phyloP scores from a whole-genome alignment of 2,113 vertebrate species.

The Percina caprodes region DNA sequence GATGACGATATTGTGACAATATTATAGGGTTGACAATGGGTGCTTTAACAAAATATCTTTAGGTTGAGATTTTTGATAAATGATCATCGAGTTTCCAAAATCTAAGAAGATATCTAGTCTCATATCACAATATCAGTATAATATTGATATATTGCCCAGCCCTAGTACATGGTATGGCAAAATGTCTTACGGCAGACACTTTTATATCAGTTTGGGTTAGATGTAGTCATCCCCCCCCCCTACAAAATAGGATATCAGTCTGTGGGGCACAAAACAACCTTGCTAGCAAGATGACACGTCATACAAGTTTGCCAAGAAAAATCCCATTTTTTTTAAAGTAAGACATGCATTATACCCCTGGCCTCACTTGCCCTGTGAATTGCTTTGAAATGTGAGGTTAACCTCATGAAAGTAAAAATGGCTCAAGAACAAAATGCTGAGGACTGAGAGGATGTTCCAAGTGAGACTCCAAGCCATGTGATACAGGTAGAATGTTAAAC shows the following conservation, averaged over 20 bases:
- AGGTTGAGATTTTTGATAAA: too few species aligned
- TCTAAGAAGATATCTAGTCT: too few species aligned
- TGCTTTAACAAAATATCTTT: too few species aligned
- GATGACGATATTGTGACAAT: too few species aligned
- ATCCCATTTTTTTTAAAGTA: not conserved
- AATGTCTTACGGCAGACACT: not conserved
- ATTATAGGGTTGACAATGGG: too few species aligned
- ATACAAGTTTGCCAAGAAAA: not conserved
- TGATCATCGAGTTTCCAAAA: too few species aligned
- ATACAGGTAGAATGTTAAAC: slow-evolving; percentile 73
- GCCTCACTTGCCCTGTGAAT: not conserved
- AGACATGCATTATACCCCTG: not conserved
- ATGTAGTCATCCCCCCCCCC: not conserved
- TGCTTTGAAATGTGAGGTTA: slow-evolving; percentile 48
- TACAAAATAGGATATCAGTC: not conserved
- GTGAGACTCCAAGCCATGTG: slow-evolving; percentile 39
- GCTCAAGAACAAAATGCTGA: slow-evolving; percentile 61
- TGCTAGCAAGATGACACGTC: not conserved
- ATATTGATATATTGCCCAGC: too few species aligned
- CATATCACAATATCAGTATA: too few species aligned
- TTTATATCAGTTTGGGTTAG: not conserved
- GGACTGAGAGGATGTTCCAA: slow-evolving; percentile 44
- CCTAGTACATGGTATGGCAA: too few species aligned
- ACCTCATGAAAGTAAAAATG: slow-evolving; percentile 49
- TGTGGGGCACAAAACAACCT: not conserved